Conservation (phyloP, 2,888 invertebrate genomes). For the Hyalella azteca region DNA sequence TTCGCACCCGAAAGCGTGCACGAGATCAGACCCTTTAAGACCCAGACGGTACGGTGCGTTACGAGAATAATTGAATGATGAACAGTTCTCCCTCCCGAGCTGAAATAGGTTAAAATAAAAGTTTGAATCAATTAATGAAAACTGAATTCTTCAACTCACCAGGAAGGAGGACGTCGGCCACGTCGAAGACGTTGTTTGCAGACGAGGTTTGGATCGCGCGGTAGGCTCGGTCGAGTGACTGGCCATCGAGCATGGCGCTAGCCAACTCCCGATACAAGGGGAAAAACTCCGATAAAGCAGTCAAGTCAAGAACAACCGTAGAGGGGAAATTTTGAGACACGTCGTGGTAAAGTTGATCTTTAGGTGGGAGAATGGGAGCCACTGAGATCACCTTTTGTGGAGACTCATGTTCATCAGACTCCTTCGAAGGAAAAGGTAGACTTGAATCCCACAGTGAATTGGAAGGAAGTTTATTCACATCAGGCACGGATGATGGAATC, state of each 20-base stretch:
- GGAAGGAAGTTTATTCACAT: background rate
- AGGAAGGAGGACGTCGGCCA: constrained; percentile 7
- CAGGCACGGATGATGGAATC: background rate
- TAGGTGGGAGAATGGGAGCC: background rate
- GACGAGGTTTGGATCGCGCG: background rate
- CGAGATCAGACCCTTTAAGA: no score
- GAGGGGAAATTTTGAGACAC: background rate
- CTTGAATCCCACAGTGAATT: background rate
- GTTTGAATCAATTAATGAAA: no score
- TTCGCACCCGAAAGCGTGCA: no score
- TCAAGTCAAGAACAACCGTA: background rate
- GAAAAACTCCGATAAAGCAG: constrained; percentile 9
- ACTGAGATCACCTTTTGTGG: no score
- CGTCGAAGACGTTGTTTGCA: background rate
- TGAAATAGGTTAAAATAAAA: no score
- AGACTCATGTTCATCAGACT: background rate
- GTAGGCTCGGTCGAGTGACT: background rate
- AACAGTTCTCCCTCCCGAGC: no score
- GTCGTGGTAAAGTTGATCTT: background rate
- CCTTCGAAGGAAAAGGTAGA: background rate
- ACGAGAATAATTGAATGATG: no score
- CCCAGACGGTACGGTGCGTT: no score
- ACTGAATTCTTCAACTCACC: constrained; percentile 23
- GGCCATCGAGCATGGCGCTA: background rate
- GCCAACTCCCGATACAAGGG: constrained; percentile 4